A percentile compares a stretch with the other conserved stretches of the same genome.
Evolutionary conservation across 1,140 invertebrate species (phyloP).

Genomic region (Drosophila leontia): DNA sequence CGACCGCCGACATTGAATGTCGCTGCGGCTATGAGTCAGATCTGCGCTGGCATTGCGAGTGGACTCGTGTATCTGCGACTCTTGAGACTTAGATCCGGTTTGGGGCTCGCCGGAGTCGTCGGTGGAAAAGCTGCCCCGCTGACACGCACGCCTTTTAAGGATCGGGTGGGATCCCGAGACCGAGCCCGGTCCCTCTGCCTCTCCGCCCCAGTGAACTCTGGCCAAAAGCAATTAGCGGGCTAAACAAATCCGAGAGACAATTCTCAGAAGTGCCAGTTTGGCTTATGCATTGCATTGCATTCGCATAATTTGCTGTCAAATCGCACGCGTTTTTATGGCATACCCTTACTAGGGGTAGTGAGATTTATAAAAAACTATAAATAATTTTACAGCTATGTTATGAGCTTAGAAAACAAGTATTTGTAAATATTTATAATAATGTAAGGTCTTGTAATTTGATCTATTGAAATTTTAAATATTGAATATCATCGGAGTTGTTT

Average conservation of each 20-base stretch:
- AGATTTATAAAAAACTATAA: not conserved
- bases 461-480: too few species aligned
- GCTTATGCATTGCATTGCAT: slow-evolving; percentile 37
- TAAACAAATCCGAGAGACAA: slow-evolving; percentile 53
- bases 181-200: slow-evolving; percentile 9
- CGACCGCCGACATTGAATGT: slow-evolving; percentile 41
- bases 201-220: slow-evolving; percentile 33
- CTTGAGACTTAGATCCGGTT: slow-evolving; percentile 53
- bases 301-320: slow-evolving; percentile 54
- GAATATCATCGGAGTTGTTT: too few species aligned
- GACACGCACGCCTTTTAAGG: slow-evolving; percentile 55
- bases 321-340: slow-evolving; percentile 32
- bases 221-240: slow-evolving; percentile 50
- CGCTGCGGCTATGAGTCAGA: slow-evolving; percentile 42
- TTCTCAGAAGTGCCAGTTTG: slow-evolving; percentile 32
- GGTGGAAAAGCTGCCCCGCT: slow-evolving; percentile 45
- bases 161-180: slow-evolving; percentile 15
- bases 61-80: slow-evolving; percentile 15
- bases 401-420: too few species aligned
- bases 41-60: slow-evolving; percentile 10
- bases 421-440: too few species aligned
- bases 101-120: slow-evolving; percentile 34
- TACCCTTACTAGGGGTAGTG: slow-evolving; percentile 13
- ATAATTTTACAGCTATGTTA: not conserved
- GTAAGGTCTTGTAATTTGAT: too few species aligned